phyloP scores from a whole-genome alignment of 1,140 invertebrate species.

The Carcinoscorpius rotundicauda region DNA sequence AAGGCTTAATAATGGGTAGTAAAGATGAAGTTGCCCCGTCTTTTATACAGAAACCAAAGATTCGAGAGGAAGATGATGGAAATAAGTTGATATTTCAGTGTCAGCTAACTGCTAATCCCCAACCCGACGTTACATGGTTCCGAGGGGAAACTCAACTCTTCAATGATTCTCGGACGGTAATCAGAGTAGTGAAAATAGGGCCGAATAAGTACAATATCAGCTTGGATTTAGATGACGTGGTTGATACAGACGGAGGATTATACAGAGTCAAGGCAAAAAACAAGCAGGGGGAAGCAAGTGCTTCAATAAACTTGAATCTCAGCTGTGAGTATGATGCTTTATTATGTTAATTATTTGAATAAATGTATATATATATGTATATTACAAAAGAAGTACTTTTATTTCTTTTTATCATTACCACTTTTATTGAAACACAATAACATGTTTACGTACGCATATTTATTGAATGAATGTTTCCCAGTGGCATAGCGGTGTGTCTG shows the following conservation, averaged over 20 bases:
- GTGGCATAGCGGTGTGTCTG: too few relatives aligned
- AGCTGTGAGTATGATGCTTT: constrained; percentile 63
- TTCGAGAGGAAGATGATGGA: constrained; percentile 92
- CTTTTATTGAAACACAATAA: too few relatives aligned
- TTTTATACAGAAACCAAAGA: constrained; percentile 91
- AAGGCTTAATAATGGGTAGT: too few relatives aligned
- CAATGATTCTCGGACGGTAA: constrained; percentile 53
- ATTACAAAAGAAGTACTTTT: too few relatives aligned
- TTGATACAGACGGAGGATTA: constrained; percentile 88
- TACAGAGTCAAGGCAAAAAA: constrained; percentile 98
- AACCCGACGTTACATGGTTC: constrained; percentile 81
- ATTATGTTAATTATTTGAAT: too few relatives aligned
- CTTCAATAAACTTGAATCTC: constrained; percentile 97
- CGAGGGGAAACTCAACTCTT: constrained; percentile 49
- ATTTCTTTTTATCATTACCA: too few relatives aligned
- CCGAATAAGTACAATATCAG: constrained; percentile 79
- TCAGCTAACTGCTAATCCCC: constrained; percentile 83
- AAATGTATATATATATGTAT: too few relatives aligned
- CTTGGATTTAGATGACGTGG: constrained; percentile 86
- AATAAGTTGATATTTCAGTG: constrained; percentile 91
- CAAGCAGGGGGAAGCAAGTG: constrained; percentile 92
- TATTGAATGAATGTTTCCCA: too few relatives aligned
- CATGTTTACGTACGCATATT: too few relatives aligned
- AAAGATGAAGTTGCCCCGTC: constrained; percentile 55
- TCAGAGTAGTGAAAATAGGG: constrained; percentile 68